Conservation (phyloP, 2,888 invertebrate species). For the Pollenia angustigena region DNA sequence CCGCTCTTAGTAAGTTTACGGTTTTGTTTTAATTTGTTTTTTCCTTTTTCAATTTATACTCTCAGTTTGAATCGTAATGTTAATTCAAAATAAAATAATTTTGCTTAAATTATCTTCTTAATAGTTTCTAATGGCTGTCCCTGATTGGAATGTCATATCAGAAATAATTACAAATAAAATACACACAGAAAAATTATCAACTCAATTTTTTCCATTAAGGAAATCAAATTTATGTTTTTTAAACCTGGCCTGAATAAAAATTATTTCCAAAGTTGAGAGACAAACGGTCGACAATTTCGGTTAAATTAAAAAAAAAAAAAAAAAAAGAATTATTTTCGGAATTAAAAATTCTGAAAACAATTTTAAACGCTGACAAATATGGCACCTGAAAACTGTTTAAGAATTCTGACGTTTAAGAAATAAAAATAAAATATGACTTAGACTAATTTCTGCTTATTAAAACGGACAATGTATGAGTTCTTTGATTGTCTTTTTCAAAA, state of each 20-base stretch:
- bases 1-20: too few relatives aligned
- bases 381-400: constrained; percentile 18
- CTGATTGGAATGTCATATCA: constrained; percentile 54
- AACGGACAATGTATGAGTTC: neutral
- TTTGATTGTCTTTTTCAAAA: neutral
- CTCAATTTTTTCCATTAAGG: constrained; percentile 1
- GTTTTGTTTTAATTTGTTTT: too few relatives aligned
- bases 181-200: constrained; percentile 14
- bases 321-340: neutral
- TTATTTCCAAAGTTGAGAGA: neutral
- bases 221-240: constrained; percentile 9
- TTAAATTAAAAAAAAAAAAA: constrained; percentile 15
- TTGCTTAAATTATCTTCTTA: constrained; percentile 59
- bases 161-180: neutral
- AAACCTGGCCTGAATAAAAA: constrained; percentile 44
- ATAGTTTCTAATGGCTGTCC: constrained; percentile 50
- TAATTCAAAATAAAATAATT: constrained; percentile 56
- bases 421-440: constrained; percentile 54
- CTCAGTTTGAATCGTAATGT: neutral
- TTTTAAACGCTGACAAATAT: constrained; percentile 19
- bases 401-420: constrained; percentile 20
- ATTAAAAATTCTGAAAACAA: constrained; percentile 33
- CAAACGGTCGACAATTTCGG: constrained; percentile 9
- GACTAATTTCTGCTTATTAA: neutral
- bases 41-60: neutral